Percentiles rank a stretch among this genome's conserved stretches.
Conservation (phyloP, 2,888 invertebrate species). For the Drosophila falleni region DNA sequence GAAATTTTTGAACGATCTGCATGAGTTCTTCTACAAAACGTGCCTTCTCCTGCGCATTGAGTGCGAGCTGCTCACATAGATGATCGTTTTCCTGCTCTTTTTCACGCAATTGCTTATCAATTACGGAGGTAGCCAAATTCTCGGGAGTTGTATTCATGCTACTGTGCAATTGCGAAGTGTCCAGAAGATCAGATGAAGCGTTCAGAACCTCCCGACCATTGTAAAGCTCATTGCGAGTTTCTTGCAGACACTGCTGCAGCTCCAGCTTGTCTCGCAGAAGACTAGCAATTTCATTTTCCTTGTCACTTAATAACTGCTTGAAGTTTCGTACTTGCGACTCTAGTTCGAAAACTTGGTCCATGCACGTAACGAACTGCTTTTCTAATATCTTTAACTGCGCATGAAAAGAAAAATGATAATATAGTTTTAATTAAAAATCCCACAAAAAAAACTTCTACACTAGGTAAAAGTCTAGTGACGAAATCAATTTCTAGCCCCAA, state of each 20-base stretch:
- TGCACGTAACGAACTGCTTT: slow-evolving; percentile 61
- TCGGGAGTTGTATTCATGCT: slow-evolving; percentile 80
- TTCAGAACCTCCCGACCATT: slow-evolving; percentile 74
- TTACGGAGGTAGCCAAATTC: slow-evolving; percentile 82
- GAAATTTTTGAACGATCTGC: slow-evolving; percentile 1
- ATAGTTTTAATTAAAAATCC: neutral
- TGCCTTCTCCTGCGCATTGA: slow-evolving; percentile 2
- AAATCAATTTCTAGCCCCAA: too few relatives aligned
- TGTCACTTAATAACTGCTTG: slow-evolving; percentile 51
- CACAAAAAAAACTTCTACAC: too few relatives aligned
- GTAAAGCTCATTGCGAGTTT: slow-evolving; percentile 69
- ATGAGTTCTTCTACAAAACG: neutral
- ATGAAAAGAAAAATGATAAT: neutral
- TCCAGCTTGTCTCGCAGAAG: slow-evolving; percentile 78
- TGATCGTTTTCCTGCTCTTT: slow-evolving; percentile 81
- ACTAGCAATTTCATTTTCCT: slow-evolving; percentile 58
- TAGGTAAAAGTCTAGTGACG: too few relatives aligned
- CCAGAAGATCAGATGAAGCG: slow-evolving; percentile 76
- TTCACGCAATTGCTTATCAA: slow-evolving; percentile 84
- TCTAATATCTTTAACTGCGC: slow-evolving; percentile 68
- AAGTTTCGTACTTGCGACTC: slow-evolving; percentile 68
- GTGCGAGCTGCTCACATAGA: slow-evolving; percentile 62
- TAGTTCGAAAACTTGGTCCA: slow-evolving; percentile 71
- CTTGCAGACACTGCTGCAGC: slow-evolving; percentile 80
- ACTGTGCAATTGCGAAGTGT: slow-evolving; percentile 71